Conservation (phyloP, 2,797 vertebrate genomes). For the Typhlichthys eigenmanni region DNA sequence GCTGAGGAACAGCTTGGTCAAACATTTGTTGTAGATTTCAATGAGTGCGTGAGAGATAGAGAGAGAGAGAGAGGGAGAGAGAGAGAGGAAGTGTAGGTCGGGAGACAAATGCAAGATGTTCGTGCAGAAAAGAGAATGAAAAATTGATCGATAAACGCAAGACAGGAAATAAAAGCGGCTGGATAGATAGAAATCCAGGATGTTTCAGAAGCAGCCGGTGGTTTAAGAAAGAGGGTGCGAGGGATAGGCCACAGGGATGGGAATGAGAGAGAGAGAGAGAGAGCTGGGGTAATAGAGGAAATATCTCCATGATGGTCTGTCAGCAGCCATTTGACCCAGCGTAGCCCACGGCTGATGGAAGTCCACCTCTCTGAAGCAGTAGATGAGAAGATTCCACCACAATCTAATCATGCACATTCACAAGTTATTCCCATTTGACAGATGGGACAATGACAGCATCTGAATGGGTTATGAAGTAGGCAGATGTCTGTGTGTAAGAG, state of each 20-base stretch:
- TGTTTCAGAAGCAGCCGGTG: conserved; percentile 18
- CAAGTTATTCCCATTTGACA: conserved; percentile 11
- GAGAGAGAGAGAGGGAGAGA: background rate
- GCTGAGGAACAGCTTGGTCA: conserved; percentile 74
- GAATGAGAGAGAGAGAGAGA: conserved; percentile 10
- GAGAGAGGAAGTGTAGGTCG: conserved; percentile 5
- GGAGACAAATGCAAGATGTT: conserved; percentile 47
- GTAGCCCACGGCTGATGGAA: background rate
- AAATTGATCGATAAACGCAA: conserved; percentile 52
- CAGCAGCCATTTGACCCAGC: conserved; percentile 26
- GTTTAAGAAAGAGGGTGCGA: background rate
- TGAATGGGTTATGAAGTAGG: conserved; percentile 13
- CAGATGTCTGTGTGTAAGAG: conserved; percentile 12
- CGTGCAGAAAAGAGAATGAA: conserved; percentile 20
- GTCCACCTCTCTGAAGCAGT: conserved; percentile 8
- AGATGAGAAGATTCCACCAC: conserved; percentile 11
- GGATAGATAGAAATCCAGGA: conserved; percentile 47
- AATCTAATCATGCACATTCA: conserved; percentile 4
- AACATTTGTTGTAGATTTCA: conserved; percentile 70
- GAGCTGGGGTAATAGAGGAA: conserved; percentile 23
- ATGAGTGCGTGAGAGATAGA: background rate
- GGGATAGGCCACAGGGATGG: conserved; percentile 17
- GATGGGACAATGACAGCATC: conserved; percentile 2
- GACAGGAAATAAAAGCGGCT: conserved; percentile 36
- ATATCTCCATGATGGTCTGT: conserved; percentile 33